A percentile compares a stretch with the other conserved stretches of the same genome.
Evolutionary conservation across 1,140 invertebrate species (phyloP).

Genomic region (Homalodisca vitripennis): DNA sequence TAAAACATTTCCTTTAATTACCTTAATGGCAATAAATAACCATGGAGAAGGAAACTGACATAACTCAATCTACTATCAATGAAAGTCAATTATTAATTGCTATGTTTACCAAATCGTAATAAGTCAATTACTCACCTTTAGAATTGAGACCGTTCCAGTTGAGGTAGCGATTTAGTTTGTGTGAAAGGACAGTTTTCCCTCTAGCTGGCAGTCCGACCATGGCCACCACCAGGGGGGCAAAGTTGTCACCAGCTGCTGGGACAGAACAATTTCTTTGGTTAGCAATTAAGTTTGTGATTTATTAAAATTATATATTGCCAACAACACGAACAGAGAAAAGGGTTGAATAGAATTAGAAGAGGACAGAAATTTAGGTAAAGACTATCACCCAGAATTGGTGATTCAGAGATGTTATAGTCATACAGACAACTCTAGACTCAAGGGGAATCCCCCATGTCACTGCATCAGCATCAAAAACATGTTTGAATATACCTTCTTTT

Average conservation of each 20-base stretch:
- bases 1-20: too few relatives aligned
- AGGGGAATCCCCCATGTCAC: too few relatives aligned
- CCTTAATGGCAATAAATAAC: too few relatives aligned
- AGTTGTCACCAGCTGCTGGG: slow-evolving; percentile 49
- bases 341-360: not conserved
- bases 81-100: too few relatives aligned
- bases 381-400: not conserved
- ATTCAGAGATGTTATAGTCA: not conserved
- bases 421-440: not conserved
- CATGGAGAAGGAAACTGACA: too few relatives aligned
- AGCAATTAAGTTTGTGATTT: not conserved
- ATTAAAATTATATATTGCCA: not conserved
- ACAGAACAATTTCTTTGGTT: not conserved
- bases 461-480: too few relatives aligned
- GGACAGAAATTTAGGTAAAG: not conserved
- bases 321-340: not conserved
- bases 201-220: slow-evolving; percentile 89
- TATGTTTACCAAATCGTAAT: too few relatives aligned
- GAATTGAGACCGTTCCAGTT: slow-evolving; percentile 88
- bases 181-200: slow-evolving; percentile 88
- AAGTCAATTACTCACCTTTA: slow-evolving; percentile 61
- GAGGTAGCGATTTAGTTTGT: slow-evolving; percentile 82
- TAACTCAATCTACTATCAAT: too few relatives aligned
- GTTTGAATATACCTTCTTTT: too few relatives aligned
- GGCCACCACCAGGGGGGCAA: slow-evolving; percentile 78